A percentile compares a stretch with the other conserved stretches of the same genome.
phyloP scores from a whole-genome alignment of 2,113 vertebrate species.

The Barnardius zonarius region DNA sequence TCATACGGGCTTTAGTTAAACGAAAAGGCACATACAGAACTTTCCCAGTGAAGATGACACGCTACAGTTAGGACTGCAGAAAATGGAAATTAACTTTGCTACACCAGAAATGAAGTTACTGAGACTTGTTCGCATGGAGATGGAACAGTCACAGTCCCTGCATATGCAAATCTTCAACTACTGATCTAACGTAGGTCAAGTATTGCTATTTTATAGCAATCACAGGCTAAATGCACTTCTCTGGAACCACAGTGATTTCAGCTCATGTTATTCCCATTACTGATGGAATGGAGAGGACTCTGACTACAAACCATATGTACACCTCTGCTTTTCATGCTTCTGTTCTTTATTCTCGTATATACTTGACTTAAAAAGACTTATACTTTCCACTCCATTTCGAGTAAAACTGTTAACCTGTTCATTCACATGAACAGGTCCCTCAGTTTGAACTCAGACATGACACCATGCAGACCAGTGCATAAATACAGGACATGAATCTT shows the following conservation, averaged over 20 bases:
- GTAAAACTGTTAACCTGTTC: background rate
- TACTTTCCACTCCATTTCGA: background rate
- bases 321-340: background rate
- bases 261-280: background rate
- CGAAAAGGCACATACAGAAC: background rate
- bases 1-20: background rate
- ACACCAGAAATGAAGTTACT: background rate
- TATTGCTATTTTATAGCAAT: background rate
- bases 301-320: background rate
- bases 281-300: background rate
- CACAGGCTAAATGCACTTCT: background rate
- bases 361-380: background rate
- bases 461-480: background rate
- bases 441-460: background rate
- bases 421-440: background rate
- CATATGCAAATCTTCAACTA: background rate
- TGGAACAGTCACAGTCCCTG: background rate
- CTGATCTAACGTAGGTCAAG: background rate
- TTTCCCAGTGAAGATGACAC: background rate
- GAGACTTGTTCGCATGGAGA: background rate
- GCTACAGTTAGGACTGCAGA: background rate
- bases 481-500: background rate
- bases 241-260: background rate
- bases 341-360: background rate
- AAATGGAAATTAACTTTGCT: background rate